Percentiles rank a stretch among this genome's conserved stretches.
Conservation (phyloP, 2,888 invertebrate species). For the Lycia hirtaria region DNA sequence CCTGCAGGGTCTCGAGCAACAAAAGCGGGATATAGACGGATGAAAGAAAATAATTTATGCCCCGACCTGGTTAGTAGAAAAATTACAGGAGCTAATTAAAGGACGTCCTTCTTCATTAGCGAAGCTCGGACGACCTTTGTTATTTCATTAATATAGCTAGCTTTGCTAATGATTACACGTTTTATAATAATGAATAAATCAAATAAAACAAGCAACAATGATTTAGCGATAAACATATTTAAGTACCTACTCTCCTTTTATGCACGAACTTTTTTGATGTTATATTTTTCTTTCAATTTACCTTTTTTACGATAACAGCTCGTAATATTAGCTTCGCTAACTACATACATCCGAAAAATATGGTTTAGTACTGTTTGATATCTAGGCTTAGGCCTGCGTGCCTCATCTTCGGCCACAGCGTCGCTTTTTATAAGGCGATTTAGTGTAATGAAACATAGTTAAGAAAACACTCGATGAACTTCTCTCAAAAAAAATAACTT, state of each 20-base stretch:
- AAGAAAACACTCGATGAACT: too few species aligned
- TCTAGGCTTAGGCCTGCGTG: too few species aligned
- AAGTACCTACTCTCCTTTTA: constrained; percentile 1
- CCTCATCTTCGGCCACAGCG: too few species aligned
- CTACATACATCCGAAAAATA: too few species aligned
- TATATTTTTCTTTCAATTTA: too few species aligned
- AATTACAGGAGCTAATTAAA: constrained; percentile 82
- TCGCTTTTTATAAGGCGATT: too few species aligned
- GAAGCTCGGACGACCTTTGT: constrained; percentile 69
- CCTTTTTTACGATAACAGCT: too few species aligned
- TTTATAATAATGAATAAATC: constrained; percentile 1
- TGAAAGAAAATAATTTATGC: constrained; percentile 77
- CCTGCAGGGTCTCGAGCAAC: constrained; percentile 51
- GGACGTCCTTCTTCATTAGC: constrained; percentile 80
- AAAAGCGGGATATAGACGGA: constrained; percentile 63
- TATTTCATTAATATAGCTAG: constrained; percentile 57
- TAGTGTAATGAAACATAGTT: too few species aligned
- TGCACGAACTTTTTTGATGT: too few species aligned
- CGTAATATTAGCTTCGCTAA: too few species aligned
- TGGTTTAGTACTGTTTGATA: too few species aligned
- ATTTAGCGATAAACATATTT: background rate
- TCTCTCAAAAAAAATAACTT: too few species aligned
- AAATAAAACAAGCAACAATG: background rate
- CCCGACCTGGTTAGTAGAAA: constrained; percentile 71
- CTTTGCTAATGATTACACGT: constrained; percentile 26